Percentiles rank a stretch among this genome's conserved stretches.
Conservation (phyloP, 2,797 vertebrate genomes). For the Heterohyrax brucei region DNA sequence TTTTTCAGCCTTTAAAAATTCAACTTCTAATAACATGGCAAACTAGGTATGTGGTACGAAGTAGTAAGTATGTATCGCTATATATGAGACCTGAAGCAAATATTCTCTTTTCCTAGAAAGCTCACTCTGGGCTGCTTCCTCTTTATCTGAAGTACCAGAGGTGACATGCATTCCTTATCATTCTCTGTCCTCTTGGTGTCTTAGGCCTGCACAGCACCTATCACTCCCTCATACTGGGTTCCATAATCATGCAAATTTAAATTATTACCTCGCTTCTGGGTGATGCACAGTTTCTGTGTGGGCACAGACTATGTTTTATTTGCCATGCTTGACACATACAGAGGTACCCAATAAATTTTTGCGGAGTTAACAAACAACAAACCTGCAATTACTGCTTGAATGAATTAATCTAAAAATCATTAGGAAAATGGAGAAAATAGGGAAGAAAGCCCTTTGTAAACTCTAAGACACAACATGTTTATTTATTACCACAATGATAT, state of each 20-base stretch:
- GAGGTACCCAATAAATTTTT: neutral
- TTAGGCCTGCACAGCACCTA: neutral
- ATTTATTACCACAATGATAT: slow-evolving; percentile 68
- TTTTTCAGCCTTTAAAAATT: slow-evolving; percentile 57
- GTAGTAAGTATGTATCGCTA: neutral
- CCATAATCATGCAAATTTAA: neutral
- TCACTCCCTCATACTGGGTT: neutral
- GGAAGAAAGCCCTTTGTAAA: slow-evolving; percentile 49
- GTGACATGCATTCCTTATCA: too few species aligned
- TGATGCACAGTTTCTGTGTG: neutral
- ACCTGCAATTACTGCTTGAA: slow-evolving; percentile 3
- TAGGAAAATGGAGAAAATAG: slow-evolving; percentile 67
- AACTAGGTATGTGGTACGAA: neutral
- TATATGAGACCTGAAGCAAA: neutral
- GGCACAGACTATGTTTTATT: neutral
- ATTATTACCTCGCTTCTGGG: neutral
- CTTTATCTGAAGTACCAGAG: neutral
- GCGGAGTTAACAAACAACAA: slow-evolving; percentile 47
- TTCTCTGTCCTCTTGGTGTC: neutral
- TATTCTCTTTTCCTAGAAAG: neutral
- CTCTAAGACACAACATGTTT: slow-evolving; percentile 52
- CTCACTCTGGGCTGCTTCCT: neutral
- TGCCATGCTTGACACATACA: neutral
- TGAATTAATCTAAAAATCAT: slow-evolving; percentile 70
- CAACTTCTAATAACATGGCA: neutral